Conservation (phyloP, 2,113 vertebrate genomes). For the Steatornis caripensis region DNA sequence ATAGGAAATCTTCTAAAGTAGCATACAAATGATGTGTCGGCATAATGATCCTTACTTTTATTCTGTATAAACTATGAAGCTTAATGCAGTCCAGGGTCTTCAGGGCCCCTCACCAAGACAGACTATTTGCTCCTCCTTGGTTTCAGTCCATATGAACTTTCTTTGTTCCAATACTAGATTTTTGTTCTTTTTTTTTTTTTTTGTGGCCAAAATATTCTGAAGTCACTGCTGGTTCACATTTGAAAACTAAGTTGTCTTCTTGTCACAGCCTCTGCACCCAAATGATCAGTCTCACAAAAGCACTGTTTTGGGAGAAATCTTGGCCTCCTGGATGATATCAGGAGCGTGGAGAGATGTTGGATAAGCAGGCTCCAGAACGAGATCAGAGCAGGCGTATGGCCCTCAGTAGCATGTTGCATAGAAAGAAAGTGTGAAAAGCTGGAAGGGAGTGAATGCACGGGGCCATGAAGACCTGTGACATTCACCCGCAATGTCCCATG, state of each 20-base stretch:
- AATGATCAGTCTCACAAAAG: neutral
- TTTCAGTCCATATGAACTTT: neutral
- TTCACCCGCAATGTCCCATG: fast-evolving
- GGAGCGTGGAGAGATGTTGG: neutral
- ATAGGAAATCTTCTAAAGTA: neutral
- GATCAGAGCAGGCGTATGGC: neutral
- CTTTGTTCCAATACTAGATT: neutral
- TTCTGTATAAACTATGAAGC: neutral
- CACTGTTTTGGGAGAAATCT: neutral
- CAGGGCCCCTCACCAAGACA: neutral
- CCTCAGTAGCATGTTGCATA: fast-evolving
- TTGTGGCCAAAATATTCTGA: neutral
- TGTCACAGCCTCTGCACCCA: neutral
- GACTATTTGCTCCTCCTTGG: neutral
- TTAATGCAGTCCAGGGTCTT: neutral
- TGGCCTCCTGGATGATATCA: neutral
- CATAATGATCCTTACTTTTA: neutral
- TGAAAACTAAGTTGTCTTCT: neutral
- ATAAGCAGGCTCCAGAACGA: neutral
- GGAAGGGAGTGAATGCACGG: neutral
- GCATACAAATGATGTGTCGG: neutral
- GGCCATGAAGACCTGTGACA: neutral
- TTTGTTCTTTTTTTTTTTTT: neutral
- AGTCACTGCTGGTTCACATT: neutral
- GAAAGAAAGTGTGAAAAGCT: neutral